Base-by-base conservation (phyloP, 2,797 vertebrate genomes). In the Eleutherodactylus coqui region DNA sequence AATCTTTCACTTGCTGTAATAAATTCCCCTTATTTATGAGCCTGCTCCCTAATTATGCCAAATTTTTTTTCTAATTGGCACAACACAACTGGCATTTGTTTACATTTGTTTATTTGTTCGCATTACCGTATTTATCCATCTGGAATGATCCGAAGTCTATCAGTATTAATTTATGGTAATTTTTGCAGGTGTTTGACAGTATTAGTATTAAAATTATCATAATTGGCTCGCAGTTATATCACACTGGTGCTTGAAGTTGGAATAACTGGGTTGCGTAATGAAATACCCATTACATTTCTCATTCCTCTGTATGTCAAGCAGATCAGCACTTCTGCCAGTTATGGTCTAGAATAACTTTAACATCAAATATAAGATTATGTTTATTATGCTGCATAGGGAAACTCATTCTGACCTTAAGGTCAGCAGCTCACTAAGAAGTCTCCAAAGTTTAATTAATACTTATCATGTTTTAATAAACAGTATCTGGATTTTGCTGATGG, bases 111-210 rank as follows among this genome's bases (percentile, higher is more conserved):
- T 80, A 80, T 45, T 80, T 45, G 58, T 62, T 47, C 55, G 67
- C 58, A 34, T 80, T 64, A 79, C 21, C n/a, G 27, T 67, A 64
- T 62, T 67, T 49, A 49, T 67, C 76, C 53, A 41, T 78, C 76
- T 41, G 76, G 38, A 78, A 60, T 78, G 36, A 78, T 43, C 34
- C 11, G 21, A 4, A 60, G 24, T 36, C 53, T 78, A 58, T 64
- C 78, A 80, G 60, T 43, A 80, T 80, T 80, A 7, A 67, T 80
- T 80, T 80, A 80, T 80, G 78, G 21, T 47, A 67, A 62, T 80
- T 4, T 80, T 45, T 34, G 27, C 78, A 80, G 78, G 78, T 80
- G 78, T 41, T 45, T 16, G 24, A 45, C 43, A 62, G 29, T 80
- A 47, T 80, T 45, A 80, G 45, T 80, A 16, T 41, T 32, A 47